Evolutionary conservation across 1,140 invertebrate species (phyloP).

Genomic region (Lepidostoma basale): DNA sequence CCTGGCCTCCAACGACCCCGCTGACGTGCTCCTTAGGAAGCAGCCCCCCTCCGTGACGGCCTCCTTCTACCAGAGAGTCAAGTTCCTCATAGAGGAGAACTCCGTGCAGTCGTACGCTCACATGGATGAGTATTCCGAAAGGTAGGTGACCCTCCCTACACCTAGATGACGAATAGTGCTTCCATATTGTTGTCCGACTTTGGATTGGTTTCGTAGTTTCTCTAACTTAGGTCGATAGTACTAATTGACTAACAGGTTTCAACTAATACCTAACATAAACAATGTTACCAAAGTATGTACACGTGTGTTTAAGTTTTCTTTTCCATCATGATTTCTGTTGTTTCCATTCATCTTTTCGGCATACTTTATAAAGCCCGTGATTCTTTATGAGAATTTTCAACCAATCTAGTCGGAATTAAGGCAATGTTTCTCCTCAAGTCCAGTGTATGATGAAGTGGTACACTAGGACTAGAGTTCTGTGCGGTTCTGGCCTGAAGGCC

Average conservation of each 20-base stretch:
- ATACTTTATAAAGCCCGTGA: neutral
- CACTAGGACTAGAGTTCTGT: constrained; percentile 32
- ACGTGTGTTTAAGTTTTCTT: neutral
- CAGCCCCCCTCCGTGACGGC: constrained; percentile 95
- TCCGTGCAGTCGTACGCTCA: constrained; percentile 98
- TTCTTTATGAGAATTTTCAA: neutral
- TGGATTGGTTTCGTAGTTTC: constrained; percentile 17
- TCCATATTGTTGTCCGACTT: constrained; percentile 20
- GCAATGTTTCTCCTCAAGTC: constrained; percentile 10
- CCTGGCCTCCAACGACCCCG: constrained; percentile 91
- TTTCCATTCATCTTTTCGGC: constrained; percentile 1
- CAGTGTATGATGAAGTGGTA: constrained; percentile 17
- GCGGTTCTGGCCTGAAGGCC: constrained; percentile 39
- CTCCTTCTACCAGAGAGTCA: constrained; percentile 97
- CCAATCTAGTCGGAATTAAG: constrained; percentile 10
- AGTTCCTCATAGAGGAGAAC: constrained; percentile 98
- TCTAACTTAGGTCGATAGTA: constrained; percentile 13
- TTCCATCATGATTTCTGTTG: constrained; percentile 3
- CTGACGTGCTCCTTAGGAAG: constrained; percentile 92
- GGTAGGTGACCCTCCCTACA: constrained; percentile 71
- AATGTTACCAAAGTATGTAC: neutral
- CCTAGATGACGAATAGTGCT: constrained; percentile 33
- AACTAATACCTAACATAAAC: neutral
- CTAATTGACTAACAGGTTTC: constrained; percentile 12
- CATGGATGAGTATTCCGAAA: constrained; percentile 96